Evolutionary conservation across 1,140 invertebrate genomes (phyloP), one percentile per base, ranked within the genome.

Genomic region (Lepidurus packardi): DNA sequence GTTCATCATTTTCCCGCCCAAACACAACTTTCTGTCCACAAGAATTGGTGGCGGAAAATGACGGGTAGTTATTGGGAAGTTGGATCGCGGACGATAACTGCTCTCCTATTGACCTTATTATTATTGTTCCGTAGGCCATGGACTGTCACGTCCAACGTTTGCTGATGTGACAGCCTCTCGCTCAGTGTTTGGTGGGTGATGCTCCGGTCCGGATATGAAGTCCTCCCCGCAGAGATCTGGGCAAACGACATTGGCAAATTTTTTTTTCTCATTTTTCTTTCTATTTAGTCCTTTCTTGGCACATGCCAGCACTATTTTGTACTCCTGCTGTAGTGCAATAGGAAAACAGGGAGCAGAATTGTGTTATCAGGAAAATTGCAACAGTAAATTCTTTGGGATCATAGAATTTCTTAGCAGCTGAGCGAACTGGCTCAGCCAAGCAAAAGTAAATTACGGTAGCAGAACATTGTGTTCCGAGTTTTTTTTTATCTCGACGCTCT

Each of bases 41-140:
- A n/a, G n/a, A 1, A 21, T n/a, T 65, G 13, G 13, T 16, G 53
- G 9, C 13, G 16, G 53, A 7, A 65, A 21, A 21, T 11, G 53
- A n/a, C 53, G 13, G 21, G 9, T 65, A 65, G 53, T 65, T 65
- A 65, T 65, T 65, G 53, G 21, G 21, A 65, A 65, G 21, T 21
- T 21, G 21, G n/a, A 16, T 21, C 53, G 53, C 53, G 13, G 53
- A 21, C 10, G 53, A 13, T 65, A 65, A 65, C 53, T 65, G 53
- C 21, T 65, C 53, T 65, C 53, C 53, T 65, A 65, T 65, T 65
- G 53, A 65, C 53, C 53, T 65, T 65, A 65, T 65, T 65, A 65
- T 65, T 65, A 65, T 65, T 65, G 53, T 65, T 65, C 53, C 53
- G 13, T 16, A 5, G 53, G 13, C 53, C 53, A 65, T 65, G 53